Base-by-base conservation (phyloP, 2,888 invertebrate genomes). In the Pristionchus arcanus region DNA sequence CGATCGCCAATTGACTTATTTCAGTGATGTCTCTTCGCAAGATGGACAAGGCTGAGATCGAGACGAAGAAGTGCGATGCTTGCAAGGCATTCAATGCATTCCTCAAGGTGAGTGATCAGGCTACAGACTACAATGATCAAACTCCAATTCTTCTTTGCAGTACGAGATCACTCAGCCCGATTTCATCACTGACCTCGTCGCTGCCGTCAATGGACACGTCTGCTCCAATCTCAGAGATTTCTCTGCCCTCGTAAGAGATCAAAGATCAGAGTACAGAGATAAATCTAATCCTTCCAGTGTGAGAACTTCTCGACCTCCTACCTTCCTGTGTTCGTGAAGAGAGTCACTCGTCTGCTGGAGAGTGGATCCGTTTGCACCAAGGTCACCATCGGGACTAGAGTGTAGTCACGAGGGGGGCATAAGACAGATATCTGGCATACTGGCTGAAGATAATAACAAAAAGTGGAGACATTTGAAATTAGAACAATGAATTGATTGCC, bases 121-220 rank as follows among this genome's bases (percentile, higher is more conserved):
- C 49, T 66, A 85, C 25, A 31, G n/a, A 42, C 49, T 28, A 34
- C 37, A 63, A 86, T 66, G 55, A 83, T 83, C 81, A 77, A 19
- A 16, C 68, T 68, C 2, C 68, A 68, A 34, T 53, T 53, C 19
- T 59, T 19, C 42, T 77, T 89, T n/a, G 42, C 81, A 89, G 89
- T 89, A 89, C 89, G 89, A 89, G 49, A 77, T 89, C 55, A 81
- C 55, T 25, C 89, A 89, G 63, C 89, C 89, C 37, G 89, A 89
- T 77, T 89, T 89, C 63, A 81, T 66, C 55, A 15, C 59, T 3
- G 89, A 89, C 81, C 81, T 89, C 28, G 66, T 81, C 2, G 55
- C 89, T 59, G 89, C 53, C n/a, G n/a, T 89, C 55, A 63, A 63
- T 25, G 49, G 31, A 53, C 16, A 89, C 77, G 81, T 77, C 31